Evolutionary conservation across 2,797 vertebrate genomes (phyloP).

Genomic region (Eulemur coronatus): DNA sequence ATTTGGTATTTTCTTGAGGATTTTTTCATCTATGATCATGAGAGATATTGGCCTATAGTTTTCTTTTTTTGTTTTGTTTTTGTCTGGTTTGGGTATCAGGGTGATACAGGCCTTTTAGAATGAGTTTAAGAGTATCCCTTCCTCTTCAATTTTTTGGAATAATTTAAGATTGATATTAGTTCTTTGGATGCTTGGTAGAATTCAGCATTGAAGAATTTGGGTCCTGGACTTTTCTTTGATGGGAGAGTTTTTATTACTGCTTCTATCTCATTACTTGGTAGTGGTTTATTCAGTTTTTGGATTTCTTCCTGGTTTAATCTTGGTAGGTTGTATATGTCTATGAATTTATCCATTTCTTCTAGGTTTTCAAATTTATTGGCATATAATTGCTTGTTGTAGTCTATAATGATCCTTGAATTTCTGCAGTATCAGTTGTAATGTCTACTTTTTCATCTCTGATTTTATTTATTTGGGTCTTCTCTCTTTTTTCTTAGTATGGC

Average conservation of each 20-base stretch:
- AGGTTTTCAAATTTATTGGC: neutral
- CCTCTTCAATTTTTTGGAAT: neutral
- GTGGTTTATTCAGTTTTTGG: neutral
- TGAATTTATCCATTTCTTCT: neutral
- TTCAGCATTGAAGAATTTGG: neutral
- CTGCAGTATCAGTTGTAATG: neutral
- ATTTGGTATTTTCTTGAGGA: no score
- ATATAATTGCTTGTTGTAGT: neutral
- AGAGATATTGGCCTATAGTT: no score
- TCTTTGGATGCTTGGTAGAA: neutral
- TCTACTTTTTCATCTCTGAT: neutral
- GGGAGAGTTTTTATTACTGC: neutral
- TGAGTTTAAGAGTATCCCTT: neutral
- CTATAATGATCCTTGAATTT: neutral
- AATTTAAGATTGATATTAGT: neutral
- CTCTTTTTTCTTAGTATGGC: neutral
- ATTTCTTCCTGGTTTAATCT: neutral
- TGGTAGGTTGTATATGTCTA: neutral
- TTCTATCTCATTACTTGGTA: neutral
- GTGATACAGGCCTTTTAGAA: neutral
- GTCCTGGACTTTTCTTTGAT: neutral
- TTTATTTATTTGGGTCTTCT: neutral
- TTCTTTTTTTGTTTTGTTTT: neutral
- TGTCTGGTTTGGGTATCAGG: neutral
- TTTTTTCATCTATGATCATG: no score